Conservation (phyloP, 2,888 invertebrate genomes). For the Xanthorhoe spadicearia region DNA sequence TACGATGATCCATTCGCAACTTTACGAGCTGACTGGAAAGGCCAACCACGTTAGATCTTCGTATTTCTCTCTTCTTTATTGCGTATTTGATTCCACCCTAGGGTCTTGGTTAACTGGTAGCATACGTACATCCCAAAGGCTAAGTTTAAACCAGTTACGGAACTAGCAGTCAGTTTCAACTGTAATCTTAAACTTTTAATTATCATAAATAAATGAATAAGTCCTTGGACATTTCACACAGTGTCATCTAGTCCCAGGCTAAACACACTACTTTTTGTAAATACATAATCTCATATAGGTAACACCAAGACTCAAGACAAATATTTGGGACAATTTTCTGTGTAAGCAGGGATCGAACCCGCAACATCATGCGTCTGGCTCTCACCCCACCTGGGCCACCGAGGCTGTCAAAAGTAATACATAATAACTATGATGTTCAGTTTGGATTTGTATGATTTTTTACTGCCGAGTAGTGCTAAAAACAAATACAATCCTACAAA, state of each 20-base stretch:
- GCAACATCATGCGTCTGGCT: too few relatives aligned
- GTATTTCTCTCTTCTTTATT: background rate
- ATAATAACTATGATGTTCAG: background rate
- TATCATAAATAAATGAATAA: too few relatives aligned
- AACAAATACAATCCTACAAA: background rate
- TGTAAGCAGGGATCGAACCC: too few relatives aligned
- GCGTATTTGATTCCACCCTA: background rate
- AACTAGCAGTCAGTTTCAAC: background rate
- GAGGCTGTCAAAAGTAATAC: too few relatives aligned
- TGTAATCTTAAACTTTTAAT: background rate
- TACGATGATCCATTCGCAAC: slow-evolving; percentile 76
- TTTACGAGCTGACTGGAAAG: slow-evolving; percentile 70
- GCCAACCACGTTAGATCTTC: slow-evolving; percentile 62
- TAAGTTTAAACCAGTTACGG: slow-evolving; percentile 3
- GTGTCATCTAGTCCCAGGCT: too few relatives aligned
- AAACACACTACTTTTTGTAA: too few relatives aligned
- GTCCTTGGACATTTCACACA: too few relatives aligned
- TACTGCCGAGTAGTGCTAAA: background rate
- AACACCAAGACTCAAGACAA: too few relatives aligned
- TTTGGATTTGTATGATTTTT: background rate
- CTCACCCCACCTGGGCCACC: too few relatives aligned
- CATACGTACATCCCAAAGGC: slow-evolving; percentile 51
- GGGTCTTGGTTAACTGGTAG: background rate
- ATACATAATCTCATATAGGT: too few relatives aligned
- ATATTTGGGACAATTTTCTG: too few relatives aligned